A percentile compares a stretch with the other conserved stretches of the same genome.
phyloP scores from a whole-genome alignment of 2,797 vertebrate genomes.

The Sebastes taczanowskii region DNA sequence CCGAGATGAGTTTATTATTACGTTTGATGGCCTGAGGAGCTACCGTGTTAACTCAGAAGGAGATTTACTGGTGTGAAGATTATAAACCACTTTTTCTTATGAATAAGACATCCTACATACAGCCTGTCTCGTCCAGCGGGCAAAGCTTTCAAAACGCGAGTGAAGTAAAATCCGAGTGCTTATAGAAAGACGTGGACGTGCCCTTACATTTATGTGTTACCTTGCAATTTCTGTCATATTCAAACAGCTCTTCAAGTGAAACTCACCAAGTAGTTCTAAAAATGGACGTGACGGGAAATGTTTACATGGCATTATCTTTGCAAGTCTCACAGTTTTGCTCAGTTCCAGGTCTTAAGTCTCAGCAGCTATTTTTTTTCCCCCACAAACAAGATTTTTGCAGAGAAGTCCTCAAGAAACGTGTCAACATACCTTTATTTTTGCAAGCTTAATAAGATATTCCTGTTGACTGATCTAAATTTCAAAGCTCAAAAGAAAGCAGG shows the following conservation, averaged over 20 bases:
- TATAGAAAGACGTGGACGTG: not conserved
- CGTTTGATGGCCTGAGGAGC: not conserved
- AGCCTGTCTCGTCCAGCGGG: not conserved
- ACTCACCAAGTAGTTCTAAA: not conserved
- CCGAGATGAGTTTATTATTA: not conserved
- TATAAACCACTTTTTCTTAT: not conserved
- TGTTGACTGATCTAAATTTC: slow-evolving; percentile 23
- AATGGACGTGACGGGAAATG: not conserved
- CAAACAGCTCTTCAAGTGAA: not conserved
- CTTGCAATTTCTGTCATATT: slow-evolving; percentile 25
- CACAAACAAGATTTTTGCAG: slow-evolving; percentile 6
- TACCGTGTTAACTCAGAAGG: not conserved
- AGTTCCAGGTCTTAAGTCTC: slow-evolving; percentile 8
- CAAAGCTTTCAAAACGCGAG: slow-evolving; percentile 10
- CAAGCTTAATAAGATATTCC: slow-evolving; percentile 21
- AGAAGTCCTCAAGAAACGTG: slow-evolving; percentile 13
- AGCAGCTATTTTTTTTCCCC: not conserved
- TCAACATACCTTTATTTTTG: slow-evolving; percentile 23
- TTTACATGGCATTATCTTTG: slow-evolving; percentile 36
- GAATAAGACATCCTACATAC: not conserved
- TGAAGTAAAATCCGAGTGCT: not conserved
- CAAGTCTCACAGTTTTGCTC: slow-evolving; percentile 28
- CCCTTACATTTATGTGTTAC: not conserved
- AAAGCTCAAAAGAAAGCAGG: slow-evolving; percentile 18
- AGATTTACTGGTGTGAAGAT: slow-evolving; percentile 1